A percentile compares a stretch with the other conserved stretches of the same genome.
phyloP scores from a whole-genome alignment of 1,140 invertebrate genomes.

The Lasioglossum baleicum region DNA sequence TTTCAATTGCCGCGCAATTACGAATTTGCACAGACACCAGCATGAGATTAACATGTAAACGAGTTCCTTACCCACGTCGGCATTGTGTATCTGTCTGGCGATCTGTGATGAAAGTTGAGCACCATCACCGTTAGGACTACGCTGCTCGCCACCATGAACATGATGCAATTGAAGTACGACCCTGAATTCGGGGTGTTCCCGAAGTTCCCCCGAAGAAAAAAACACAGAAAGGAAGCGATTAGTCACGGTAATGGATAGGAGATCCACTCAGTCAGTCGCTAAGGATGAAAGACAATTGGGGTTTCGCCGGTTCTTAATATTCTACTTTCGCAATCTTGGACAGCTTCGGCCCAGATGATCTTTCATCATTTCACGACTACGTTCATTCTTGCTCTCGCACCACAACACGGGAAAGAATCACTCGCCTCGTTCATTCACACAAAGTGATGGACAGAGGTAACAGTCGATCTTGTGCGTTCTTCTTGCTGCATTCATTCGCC shows the following conservation, averaged over 20 bases:
- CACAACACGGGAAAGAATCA: neutral
- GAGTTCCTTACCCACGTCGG: conserved; percentile 91
- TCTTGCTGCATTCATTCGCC: no score
- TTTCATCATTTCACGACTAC: conserved; percentile 44
- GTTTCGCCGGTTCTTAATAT: no score
- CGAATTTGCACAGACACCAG: no score
- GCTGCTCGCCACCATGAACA: conserved; percentile 99
- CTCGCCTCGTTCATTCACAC: neutral
- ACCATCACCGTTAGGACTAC: conserved; percentile 98
- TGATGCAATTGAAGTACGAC: conserved; percentile 99
- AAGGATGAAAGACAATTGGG: conserved; percentile 48
- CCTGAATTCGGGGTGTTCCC: conserved; percentile 83
- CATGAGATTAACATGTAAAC: no score
- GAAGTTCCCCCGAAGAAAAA: conserved; percentile 67
- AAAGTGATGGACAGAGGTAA: neutral
- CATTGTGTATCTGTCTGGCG: conserved; percentile 98
- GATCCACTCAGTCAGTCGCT: conserved; percentile 9
- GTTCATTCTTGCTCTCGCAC: neutral
- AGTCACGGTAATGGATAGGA: conserved; percentile 65
- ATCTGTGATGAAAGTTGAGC: conserved; percentile 98
- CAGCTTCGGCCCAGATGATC: conserved; percentile 24
- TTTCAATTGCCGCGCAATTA: no score
- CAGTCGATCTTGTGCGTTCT: no score
- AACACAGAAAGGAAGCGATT: conserved; percentile 72
- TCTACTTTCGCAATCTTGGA: neutral